A percentile compares a stretch with the other conserved stretches of the same genome.
Evolutionary conservation across 2,113 vertebrate species (phyloP).

Genomic region (Gavialis gangeticus): DNA sequence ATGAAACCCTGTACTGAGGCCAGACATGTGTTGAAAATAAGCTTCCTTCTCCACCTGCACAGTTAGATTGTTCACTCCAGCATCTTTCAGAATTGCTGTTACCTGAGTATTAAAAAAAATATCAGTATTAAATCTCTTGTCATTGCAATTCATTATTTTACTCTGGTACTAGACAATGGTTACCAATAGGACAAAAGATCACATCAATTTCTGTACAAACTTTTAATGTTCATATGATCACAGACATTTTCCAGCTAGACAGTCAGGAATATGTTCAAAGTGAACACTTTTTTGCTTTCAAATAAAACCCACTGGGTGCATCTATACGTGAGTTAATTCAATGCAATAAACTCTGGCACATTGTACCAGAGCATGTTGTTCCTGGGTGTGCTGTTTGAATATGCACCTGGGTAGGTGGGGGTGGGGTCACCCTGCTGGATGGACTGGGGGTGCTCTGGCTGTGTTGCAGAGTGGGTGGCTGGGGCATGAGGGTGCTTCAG

Average conservation of each 20-base stretch:
- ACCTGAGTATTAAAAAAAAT: conserved; percentile 79
- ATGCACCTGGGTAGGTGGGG: too few species aligned
- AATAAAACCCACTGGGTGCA: too few species aligned
- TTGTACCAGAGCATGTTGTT: too few species aligned
- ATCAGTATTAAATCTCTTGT: not conserved
- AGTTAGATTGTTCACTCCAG: conserved; percentile 94
- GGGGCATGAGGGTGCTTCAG: too few species aligned
- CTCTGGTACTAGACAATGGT: not conserved
- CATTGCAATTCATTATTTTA: not conserved
- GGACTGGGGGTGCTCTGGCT: too few species aligned
- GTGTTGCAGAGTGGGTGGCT: too few species aligned
- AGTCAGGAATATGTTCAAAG: not conserved
- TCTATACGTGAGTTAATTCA: too few species aligned
- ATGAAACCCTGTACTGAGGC: conserved; percentile 95
- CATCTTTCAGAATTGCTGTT: conserved; percentile 93
- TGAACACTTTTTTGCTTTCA: not conserved
- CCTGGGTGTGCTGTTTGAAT: too few species aligned
- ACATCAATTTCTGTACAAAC: not conserved
- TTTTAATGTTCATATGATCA: not conserved
- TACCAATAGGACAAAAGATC: not conserved
- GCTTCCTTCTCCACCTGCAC: conserved; percentile 99
- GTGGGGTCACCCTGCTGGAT: too few species aligned
- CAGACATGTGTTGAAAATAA: conserved; percentile 99
- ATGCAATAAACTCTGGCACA: too few species aligned
- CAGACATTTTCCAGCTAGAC: not conserved